These are phyloP conservation scores for Brachyptera putata DNA, from an alignment of 2,888 invertebrate species.

Conservation along the genomic window DNA sequence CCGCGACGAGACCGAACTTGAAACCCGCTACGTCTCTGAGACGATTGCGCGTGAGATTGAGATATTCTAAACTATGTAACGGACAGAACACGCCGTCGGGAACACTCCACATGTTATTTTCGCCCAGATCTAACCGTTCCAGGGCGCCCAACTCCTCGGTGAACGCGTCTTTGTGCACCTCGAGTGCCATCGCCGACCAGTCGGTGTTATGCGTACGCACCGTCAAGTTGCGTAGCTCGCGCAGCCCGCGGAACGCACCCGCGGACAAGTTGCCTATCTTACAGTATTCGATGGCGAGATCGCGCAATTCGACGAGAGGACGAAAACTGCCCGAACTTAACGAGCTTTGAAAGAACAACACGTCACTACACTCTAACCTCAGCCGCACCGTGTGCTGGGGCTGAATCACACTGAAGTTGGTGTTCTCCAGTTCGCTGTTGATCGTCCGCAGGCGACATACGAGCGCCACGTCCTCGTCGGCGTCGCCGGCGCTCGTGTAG, in stretches of 20 bases:
- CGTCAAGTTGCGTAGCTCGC: conserved; percentile 72
- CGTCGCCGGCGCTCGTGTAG: conserved; percentile 14
- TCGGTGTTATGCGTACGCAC: conserved; percentile 79
- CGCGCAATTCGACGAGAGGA: conserved; percentile 68
- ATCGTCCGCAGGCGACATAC: conserved; percentile 71
- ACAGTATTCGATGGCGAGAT: conserved; percentile 76
- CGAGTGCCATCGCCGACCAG: conserved; percentile 76
- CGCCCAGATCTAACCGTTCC: conserved; percentile 69
- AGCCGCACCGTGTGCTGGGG: conserved; percentile 73
- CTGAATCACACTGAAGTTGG: conserved; percentile 78
- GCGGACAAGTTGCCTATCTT: conserved; percentile 77
- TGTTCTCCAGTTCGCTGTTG: conserved; percentile 76
- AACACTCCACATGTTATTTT: conserved; percentile 76
- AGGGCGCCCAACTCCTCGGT: conserved; percentile 67
- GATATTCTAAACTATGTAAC: conserved; percentile 65
- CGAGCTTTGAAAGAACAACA: conserved; percentile 74
- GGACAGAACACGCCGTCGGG: conserved; percentile 74
- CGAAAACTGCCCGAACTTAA: conserved; percentile 72
- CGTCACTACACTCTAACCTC: conserved; percentile 74
- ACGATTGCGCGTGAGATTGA: conserved; percentile 76
- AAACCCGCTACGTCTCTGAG: conserved; percentile 70
- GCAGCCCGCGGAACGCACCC: conserved; percentile 75
- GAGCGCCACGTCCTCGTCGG: conserved; percentile 61
- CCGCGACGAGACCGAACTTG: conserved; percentile 57
- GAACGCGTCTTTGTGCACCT: conserved; percentile 69